Conservation (phyloP, 2,797 vertebrate species). For the Rhodeus uyekii region DNA sequence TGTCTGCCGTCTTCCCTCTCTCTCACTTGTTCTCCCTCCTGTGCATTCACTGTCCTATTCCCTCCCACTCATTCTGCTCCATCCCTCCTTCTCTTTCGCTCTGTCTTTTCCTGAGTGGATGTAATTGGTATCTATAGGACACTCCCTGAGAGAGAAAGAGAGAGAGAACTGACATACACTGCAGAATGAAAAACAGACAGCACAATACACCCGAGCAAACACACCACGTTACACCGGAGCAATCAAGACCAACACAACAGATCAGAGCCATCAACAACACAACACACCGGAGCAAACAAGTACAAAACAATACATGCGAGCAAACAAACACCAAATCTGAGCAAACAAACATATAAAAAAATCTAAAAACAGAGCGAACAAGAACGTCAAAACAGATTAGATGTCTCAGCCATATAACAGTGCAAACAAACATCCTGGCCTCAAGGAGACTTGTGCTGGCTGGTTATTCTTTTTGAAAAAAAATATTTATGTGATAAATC, state of each 20-base stretch:
- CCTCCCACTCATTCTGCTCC: constrained; percentile 37
- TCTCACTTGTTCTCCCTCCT: constrained; percentile 58
- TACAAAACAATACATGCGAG: constrained; percentile 5
- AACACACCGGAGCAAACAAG: constrained; percentile 38
- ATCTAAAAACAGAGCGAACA: background rate
- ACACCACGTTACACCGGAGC: constrained; percentile 26
- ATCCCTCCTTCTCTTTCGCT: constrained; percentile 44
- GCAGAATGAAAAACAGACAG: constrained; percentile 66
- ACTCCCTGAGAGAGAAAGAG: constrained; percentile 67
- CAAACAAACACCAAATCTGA: constrained; percentile 3
- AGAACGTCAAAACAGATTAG: background rate
- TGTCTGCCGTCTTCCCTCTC: constrained; percentile 63
- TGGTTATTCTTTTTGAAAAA: background rate
- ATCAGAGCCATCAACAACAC: constrained; percentile 34
- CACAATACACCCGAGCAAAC: constrained; percentile 47
- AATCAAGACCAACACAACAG: constrained; percentile 33
- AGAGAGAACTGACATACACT: constrained; percentile 76
- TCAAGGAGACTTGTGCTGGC: background rate
- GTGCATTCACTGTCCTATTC: constrained; percentile 61
- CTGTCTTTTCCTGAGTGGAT: constrained; percentile 73
- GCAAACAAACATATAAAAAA: background rate
- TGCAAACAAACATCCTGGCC: background rate
- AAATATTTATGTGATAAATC: background rate
- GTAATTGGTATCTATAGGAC: constrained; percentile 80
- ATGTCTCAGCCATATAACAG: background rate